Evolutionary conservation across 2,113 vertebrate species (phyloP).

Genomic region (Callorhinus ursinus): DNA sequence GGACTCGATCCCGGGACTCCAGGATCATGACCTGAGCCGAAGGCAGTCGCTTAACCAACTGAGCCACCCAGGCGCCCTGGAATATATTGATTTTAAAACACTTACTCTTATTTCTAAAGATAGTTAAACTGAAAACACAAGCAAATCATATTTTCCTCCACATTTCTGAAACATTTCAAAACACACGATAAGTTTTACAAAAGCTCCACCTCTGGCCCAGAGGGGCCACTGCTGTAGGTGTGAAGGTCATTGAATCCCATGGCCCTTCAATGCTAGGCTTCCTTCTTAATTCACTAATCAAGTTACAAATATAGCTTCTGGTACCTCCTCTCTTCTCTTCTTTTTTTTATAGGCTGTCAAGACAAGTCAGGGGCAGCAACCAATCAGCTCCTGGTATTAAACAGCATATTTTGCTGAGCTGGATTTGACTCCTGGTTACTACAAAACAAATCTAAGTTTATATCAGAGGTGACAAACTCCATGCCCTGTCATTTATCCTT

Average conservation of each 20-base stretch:
- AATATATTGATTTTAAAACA: neutral
- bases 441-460: conserved; percentile 79
- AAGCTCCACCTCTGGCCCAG: neutral
- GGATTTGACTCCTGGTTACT: conserved; percentile 66
- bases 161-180: neutral
- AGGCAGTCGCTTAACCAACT: too few species aligned
- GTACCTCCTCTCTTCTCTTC: neutral
- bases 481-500: conserved; percentile 68
- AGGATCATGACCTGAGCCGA: too few species aligned
- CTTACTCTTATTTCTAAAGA: neutral
- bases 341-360: conserved; percentile 34
- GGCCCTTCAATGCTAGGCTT: neutral
- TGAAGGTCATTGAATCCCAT: conserved; percentile 30
- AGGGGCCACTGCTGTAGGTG: neutral
- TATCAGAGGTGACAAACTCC: conserved; percentile 68
- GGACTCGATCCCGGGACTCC: too few species aligned
- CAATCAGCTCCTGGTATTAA: conserved; percentile 59
- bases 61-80: too few species aligned
- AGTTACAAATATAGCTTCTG: conserved; percentile 49
- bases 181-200: neutral
- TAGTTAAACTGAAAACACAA: neutral
- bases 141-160: neutral
- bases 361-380: conserved; percentile 5
- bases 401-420: conserved; percentile 59
- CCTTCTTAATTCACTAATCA: conserved; percentile 53